These are phyloP conservation scores for Noctuana brunneofusca DNA, from an alignment of 2,888 invertebrate genomes.

Conservation along the genomic window DNA sequence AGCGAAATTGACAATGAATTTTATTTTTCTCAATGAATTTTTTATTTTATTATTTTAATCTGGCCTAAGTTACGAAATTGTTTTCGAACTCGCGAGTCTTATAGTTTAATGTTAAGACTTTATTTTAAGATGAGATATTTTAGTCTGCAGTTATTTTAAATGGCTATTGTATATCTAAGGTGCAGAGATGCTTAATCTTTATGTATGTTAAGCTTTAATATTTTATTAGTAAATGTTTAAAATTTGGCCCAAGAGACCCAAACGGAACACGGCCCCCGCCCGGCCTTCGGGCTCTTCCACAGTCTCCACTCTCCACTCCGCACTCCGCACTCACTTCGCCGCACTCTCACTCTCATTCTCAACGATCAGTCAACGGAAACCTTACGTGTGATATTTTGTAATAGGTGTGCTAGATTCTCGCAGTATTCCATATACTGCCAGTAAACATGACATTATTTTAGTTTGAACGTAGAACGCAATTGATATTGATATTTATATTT, in stretches of 20 bases:
- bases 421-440: slow-evolving; percentile 67
- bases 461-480: slow-evolving; percentile 60
- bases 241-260: slow-evolving; percentile 67
- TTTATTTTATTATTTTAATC: slow-evolving; percentile 63
- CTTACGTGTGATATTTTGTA: slow-evolving; percentile 78
- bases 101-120: slow-evolving; percentile 80
- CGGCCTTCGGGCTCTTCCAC: slow-evolving; percentile 39
- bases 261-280: slow-evolving; percentile 42
- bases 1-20: slow-evolving; percentile 75
- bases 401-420: slow-evolving; percentile 70
- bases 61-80: slow-evolving; percentile 76
- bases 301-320: neutral
- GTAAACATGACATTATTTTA: slow-evolving; percentile 59
- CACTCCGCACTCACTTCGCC: slow-evolving; percentile 35
- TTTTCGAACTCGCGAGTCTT: slow-evolving; percentile 69
- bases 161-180: slow-evolving; percentile 82
- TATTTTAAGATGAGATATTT: slow-evolving; percentile 82
- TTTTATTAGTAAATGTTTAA: slow-evolving; percentile 83
- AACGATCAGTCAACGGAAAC: slow-evolving; percentile 53
- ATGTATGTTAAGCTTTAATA: slow-evolving; percentile 84
- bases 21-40: slow-evolving; percentile 44
- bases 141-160: slow-evolving; percentile 82
- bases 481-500: slow-evolving; percentile 68
- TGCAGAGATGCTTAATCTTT: slow-evolving; percentile 83
- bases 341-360: slow-evolving; percentile 35